A percentile compares a stretch with the other conserved stretches of the same genome.
Evolutionary conservation across 1,140 invertebrate species (phyloP).

Genomic region (Chironomus striatipennis): DNA sequence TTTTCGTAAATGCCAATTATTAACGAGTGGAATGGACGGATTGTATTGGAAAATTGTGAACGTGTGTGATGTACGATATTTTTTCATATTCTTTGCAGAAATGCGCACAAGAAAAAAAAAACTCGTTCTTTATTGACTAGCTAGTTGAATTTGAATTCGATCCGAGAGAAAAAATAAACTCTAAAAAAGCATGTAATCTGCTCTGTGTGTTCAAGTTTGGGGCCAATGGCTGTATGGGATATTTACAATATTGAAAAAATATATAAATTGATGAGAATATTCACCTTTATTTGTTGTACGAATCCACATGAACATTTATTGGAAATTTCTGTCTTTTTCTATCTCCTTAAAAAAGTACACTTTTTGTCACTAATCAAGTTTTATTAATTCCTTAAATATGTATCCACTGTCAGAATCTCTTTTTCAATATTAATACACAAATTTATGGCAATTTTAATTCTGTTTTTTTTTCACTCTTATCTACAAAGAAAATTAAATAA

Average conservation of each 20-base stretch:
- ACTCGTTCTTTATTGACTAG: not conserved
- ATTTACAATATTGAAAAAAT: not conserved
- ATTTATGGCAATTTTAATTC: not conserved
- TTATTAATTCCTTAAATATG: too few species aligned
- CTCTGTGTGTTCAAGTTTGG: too few species aligned
- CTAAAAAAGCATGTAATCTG: not conserved
- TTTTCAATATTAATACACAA: not conserved
- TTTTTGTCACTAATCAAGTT: too few species aligned
- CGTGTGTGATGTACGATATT: not conserved
- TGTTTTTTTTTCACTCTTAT: not conserved
- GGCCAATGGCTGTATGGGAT: not conserved
- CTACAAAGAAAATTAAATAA: not conserved
- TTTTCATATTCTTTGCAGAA: not conserved
- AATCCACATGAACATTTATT: constrained; percentile 19
- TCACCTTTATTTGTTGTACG: constrained; percentile 8
- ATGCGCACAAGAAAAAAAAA: not conserved
- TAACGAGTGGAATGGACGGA: not conserved
- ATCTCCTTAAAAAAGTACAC: not conserved
- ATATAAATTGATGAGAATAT: constrained; percentile 9
- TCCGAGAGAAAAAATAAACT: not conserved
- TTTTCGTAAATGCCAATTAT: not conserved
- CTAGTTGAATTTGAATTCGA: not conserved
- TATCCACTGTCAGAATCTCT: not conserved
- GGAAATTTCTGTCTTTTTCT: not conserved
- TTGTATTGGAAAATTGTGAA: not conserved